Percentiles rank a stretch among this genome's conserved stretches.
Conservation (phyloP, 2,888 invertebrate genomes). For the Amphipoea oculea region DNA sequence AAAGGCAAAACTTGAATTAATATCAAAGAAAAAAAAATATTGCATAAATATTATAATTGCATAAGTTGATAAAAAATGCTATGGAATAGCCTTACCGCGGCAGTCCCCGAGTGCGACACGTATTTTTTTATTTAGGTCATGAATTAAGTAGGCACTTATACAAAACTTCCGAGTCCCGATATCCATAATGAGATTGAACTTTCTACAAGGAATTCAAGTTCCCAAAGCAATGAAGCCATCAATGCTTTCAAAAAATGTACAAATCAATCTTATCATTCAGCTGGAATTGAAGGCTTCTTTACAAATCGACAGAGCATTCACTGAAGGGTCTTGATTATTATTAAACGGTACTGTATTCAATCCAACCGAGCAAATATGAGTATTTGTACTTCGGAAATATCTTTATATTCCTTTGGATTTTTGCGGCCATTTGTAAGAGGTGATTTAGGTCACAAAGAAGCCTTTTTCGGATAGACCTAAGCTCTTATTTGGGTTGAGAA, state of each 20-base stretch:
- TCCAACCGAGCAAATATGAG: constrained; percentile 28
- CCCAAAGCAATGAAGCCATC: constrained; percentile 15
- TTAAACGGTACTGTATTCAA: constrained; percentile 40
- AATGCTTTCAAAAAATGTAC: constrained; percentile 29
- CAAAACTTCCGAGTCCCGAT: not conserved
- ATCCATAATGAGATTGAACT: constrained; percentile 22
- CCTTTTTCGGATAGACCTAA: constrained; percentile 26
- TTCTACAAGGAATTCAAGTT: not conserved
- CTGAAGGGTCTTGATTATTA: constrained; percentile 43
- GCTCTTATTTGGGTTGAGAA: constrained; percentile 22
- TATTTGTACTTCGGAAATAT: constrained; percentile 33
- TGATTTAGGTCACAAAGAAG: constrained; percentile 20
- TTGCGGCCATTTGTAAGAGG: constrained; percentile 30
- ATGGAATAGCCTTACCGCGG: too few relatives aligned
- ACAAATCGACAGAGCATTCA: constrained; percentile 23
- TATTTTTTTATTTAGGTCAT: not conserved
- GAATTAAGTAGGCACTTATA: not conserved
- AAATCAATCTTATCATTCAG: constrained; percentile 50
- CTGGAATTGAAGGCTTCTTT: constrained; percentile 12
- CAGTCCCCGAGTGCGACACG: too few relatives aligned
- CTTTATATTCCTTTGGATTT: constrained; percentile 12
- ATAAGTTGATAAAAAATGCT: too few relatives aligned
- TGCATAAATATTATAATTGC: too few relatives aligned
- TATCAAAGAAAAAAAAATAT: too few relatives aligned
- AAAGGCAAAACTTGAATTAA: too few relatives aligned